Conservation (phyloP, 2,113 vertebrate genomes). For the Cynopterus brachyotis region DNA sequence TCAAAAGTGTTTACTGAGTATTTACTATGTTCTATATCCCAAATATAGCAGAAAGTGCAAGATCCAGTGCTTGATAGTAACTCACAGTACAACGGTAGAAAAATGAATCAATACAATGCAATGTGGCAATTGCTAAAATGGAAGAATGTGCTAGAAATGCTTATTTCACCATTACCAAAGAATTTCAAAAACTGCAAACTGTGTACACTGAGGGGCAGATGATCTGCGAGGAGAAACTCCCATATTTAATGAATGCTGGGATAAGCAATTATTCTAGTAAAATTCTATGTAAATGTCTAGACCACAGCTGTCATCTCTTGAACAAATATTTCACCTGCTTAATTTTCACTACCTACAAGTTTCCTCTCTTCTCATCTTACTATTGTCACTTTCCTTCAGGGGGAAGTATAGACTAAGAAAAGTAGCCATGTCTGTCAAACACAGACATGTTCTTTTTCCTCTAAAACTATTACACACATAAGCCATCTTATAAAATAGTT, state of each 20-base stretch:
- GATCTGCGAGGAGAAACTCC: not conserved
- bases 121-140: not conserved
- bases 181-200: not conserved
- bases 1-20: not conserved
- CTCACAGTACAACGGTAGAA: not conserved
- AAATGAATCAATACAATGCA: not conserved
- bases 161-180: not conserved
- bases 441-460: not conserved
- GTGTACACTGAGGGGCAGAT: not conserved
- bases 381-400: not conserved
- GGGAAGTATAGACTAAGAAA: not conserved
- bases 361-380: not conserved
- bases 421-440: not conserved
- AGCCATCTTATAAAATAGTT: not conserved
- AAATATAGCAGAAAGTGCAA: not conserved
- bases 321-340: constrained; percentile 14
- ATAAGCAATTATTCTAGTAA: not conserved
- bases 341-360: not conserved
- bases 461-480: not conserved
- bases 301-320: not conserved
- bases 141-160: not conserved
- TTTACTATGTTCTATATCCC: not conserved
- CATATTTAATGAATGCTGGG: not conserved
- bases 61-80: not conserved
- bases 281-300: not conserved